phyloP scores from a whole-genome alignment of 1,140 invertebrate genomes.

The Galleria mellonella region DNA sequence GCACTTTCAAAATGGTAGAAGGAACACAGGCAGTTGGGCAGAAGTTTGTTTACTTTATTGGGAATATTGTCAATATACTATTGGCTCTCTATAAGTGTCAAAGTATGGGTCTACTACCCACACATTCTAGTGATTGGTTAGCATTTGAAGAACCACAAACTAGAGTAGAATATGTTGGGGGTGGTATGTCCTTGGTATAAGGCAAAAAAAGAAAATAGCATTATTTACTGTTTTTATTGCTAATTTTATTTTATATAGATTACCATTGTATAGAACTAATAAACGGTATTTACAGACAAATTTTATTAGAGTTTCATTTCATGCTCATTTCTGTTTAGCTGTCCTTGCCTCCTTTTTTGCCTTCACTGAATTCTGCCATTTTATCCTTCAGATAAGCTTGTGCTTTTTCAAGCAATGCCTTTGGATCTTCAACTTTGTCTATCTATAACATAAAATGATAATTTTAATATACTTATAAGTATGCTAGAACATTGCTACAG shows the following conservation, averaged over 20 bases:
- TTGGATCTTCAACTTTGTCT: conserved; percentile 87
- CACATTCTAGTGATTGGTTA: conserved; percentile 98
- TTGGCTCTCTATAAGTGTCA: conserved; percentile 99
- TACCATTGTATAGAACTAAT: conserved; percentile 31
- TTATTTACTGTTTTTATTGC: conserved; percentile 22
- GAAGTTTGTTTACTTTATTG: conserved; percentile 96
- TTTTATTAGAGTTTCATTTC: conserved; percentile 23
- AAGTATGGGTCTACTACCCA: conserved; percentile 97
- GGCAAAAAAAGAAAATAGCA: conserved; percentile 21
- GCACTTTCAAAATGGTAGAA: conserved; percentile 97
- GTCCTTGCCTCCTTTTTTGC: conserved; percentile 64
- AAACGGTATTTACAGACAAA: conserved; percentile 54
- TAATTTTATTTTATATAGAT: too few species aligned
- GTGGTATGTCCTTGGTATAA: conserved; percentile 82
- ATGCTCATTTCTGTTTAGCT: conserved; percentile 10
- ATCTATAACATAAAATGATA: conserved; percentile 72
- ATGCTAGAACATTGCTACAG: neutral
- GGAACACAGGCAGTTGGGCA: conserved; percentile 93
- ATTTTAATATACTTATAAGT: conserved; percentile 4
- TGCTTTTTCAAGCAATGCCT: conserved; percentile 79
- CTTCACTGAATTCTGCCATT: conserved; percentile 50
- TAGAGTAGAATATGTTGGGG: conserved; percentile 91
- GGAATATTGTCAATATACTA: conserved; percentile 94
- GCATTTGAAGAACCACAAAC: conserved; percentile 96
- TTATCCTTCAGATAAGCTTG: conserved; percentile 81